Percentiles rank a stretch among this genome's conserved stretches.
Conservation (phyloP, 2,797 vertebrate genomes). For the Lepus townsendii region DNA sequence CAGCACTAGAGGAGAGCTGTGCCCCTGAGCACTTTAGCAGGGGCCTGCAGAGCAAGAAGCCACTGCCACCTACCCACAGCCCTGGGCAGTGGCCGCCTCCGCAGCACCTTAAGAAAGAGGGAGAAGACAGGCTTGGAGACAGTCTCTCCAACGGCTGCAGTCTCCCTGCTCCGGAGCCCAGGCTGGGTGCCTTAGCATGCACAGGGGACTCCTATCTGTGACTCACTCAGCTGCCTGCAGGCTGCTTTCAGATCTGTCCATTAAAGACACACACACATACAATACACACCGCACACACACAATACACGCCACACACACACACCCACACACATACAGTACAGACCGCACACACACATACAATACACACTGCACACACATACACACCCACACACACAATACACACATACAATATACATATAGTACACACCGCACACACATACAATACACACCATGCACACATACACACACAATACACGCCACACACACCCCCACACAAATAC, state of each 20-base stretch:
- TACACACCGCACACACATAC: no score
- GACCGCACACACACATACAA: no score
- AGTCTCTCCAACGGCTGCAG: neutral
- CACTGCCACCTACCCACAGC: neutral
- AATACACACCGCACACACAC: no score
- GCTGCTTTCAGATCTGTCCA: neutral
- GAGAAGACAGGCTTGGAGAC: neutral
- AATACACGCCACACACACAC: neutral
- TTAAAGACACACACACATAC: neutral
- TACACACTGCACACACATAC: no score
- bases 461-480: no score
- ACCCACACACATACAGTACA: neutral
- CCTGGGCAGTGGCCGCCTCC: neutral
- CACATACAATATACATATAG: no score
- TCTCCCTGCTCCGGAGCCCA: neutral
- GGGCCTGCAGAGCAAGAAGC: neutral
- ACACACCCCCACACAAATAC: no score
- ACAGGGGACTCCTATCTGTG: neutral
- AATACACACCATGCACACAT: no score
- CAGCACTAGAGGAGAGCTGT: neutral
- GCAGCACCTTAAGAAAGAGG: neutral
- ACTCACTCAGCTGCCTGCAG: neutral
- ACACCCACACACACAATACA: no score
- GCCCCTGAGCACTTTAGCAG: neutral
- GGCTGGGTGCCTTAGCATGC: neutral